Base-by-base conservation (phyloP, 2,113 vertebrate species). In the Ophiodon elongatus region DNA sequence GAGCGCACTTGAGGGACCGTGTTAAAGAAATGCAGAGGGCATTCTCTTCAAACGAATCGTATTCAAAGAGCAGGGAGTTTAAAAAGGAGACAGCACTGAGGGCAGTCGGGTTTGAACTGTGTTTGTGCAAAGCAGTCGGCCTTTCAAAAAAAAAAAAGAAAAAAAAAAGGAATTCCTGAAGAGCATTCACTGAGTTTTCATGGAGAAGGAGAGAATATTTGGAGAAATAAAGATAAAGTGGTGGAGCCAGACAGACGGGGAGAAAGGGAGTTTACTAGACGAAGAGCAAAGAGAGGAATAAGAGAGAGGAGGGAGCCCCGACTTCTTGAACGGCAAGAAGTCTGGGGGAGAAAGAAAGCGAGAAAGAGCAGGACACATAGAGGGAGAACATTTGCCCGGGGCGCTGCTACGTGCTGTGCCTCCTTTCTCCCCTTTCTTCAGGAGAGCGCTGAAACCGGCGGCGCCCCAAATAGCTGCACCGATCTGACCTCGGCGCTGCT, bases 41-140 rank as follows among this genome's bases (percentile, higher is more conserved):
- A 91, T 87, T 91, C 70, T 88, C 87, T 93, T 94, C 93, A 94
- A 94, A 94, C 82, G 74, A 37, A 41, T 23, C 27, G 83, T 78
- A 94, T 94, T 94, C 93, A 94, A 94, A 94, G 94, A 94, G 91
- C 91, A 91, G 85, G n/a, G 75, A 78, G 77, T 91, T 94, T 94
- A 91, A 93, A 92, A 93, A 77, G 85, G 64, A 94, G 89, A 91
- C 88, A 88, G 88, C 89, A 88, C 93, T 89, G 86, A 93, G 94
- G 94, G 94, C 94, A 94, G 79, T 23, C 29, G 41, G 85, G 93
- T 94, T 94, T 94, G 92, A 94, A 94, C 92, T 92, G 85, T 92
- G 91, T 91, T 92, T 92, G 90, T 90, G 89, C 82, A 89, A 88
- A 92, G 89, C 62, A 59, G 86, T 73, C 84, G 27, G 80, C 71